Base-by-base conservation (phyloP, 2,797 vertebrate genomes). In the Potorous gilbertii region DNA sequence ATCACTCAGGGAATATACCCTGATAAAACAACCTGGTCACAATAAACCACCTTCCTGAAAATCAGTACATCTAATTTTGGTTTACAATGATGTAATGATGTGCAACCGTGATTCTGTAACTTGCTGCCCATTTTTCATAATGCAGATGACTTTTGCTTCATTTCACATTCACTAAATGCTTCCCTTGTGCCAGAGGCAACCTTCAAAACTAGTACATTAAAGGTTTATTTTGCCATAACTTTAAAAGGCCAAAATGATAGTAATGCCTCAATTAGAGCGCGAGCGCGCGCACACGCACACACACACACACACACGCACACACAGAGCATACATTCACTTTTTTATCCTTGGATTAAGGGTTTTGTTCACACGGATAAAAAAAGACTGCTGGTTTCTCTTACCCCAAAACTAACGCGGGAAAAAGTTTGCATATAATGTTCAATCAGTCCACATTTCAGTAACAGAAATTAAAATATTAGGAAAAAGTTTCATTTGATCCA, bases 71-170 rank as follows among this genome's bases (percentile, higher is more conserved):
- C 89, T 93, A 87, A 66, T 81, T 95, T 93, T 81, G 90, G 95
- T 95, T 81, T 74, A 74, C n/a, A 95, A 81, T 57, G 94, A 93
- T 56, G 95, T 74, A 95, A 81, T 57, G 94, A 93, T 56, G 95
- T 74, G 55, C 55, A 96, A 94, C 56, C 90, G 4, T 56, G 81
- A 40, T 91, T n/a, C 94, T n/a, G 34, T 46, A 56, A 81, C 40
- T 81, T 46, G 9, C 46, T 46, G n/a, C 9, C 40, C 18, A 46
- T 81, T 81, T 94, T 92, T 95, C 27, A 96, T 87, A 29, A 74
- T 62, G 18, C 92, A 92, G 55, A 91, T 10, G 9, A 81, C 40
- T 81, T 81, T 40, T 46, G 21, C 40, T 74, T 40, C 18, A 81
- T 24, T 81, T 81, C 74, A 74, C 66, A 40, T 40, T 40, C n/a